phyloP scores from a whole-genome alignment of 1,140 invertebrate genomes.

The Diplogasteroides magnus region DNA sequence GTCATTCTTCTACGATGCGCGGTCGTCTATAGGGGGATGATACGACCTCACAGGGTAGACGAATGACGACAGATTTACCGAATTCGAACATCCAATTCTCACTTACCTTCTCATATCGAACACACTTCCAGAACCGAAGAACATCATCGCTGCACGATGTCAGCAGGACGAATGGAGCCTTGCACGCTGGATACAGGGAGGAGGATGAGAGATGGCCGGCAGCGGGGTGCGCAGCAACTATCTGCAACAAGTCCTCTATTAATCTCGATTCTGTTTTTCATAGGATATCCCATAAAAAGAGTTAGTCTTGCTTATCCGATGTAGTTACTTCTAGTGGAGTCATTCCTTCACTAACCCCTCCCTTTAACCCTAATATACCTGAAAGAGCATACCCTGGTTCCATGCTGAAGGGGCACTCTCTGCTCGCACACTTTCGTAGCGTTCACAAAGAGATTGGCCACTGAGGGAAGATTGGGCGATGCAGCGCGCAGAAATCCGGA shows the following conservation, averaged over 20 bases:
- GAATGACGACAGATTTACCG: no score
- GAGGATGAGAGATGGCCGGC: slow-evolving; percentile 95
- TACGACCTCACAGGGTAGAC: not conserved
- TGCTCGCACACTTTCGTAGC: slow-evolving; percentile 2
- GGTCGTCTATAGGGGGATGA: not conserved
- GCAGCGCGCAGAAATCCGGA: slow-evolving; percentile 9
- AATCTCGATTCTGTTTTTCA: no score
- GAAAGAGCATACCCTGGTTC: no score
- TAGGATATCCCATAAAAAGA: no score
- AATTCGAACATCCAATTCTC: no score
- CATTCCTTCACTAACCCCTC: not conserved
- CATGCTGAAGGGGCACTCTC: not conserved
- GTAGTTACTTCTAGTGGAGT: slow-evolving; percentile 13
- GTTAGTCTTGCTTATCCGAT: no score
- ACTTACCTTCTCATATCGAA: not conserved
- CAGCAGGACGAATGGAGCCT: slow-evolving; percentile 87
- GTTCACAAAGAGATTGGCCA: slow-evolving; percentile 8
- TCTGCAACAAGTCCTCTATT: no score
- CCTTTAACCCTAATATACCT: no score
- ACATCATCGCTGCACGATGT: slow-evolving; percentile 82
- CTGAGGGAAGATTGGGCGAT: slow-evolving; percentile 10
- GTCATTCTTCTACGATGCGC: no score
- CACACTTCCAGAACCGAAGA: slow-evolving; percentile 60
- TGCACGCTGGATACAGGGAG: slow-evolving; percentile 93
- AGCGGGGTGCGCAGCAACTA: slow-evolving; percentile 70